These are phyloP conservation scores for Pachydiplax longipennis DNA, from an alignment of 2,888 invertebrate species.

Conservation along the genomic window DNA sequence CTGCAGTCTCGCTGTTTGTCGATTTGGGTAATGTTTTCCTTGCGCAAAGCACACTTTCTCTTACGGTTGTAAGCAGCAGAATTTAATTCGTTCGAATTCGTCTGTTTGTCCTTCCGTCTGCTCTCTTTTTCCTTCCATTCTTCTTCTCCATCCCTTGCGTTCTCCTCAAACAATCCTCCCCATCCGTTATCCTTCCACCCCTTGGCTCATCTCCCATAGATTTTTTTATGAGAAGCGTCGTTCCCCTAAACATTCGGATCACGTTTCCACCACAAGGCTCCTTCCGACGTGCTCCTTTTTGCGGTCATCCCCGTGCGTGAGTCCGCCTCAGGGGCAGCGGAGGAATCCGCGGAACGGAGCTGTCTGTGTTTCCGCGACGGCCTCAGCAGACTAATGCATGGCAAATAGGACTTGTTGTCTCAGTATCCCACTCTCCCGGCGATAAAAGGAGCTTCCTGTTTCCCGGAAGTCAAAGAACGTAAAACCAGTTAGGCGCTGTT, in stretches of 20 bases:
- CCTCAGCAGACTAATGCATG: not conserved
- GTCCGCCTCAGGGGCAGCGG: not conserved
- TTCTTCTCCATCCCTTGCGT: not conserved
- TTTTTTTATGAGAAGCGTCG: not conserved
- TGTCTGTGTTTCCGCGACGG: not conserved
- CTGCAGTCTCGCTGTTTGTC: too few relatives aligned
- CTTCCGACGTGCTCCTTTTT: not conserved
- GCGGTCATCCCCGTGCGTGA: not conserved
- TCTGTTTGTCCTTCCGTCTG: not conserved
- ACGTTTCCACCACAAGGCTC: not conserved
- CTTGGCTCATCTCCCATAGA: not conserved
- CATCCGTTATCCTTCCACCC: not conserved
- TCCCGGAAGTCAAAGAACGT: too few relatives aligned
- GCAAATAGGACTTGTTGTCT: too few relatives aligned
- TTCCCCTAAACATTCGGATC: not conserved
- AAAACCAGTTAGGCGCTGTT: too few relatives aligned
- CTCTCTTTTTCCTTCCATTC: not conserved
- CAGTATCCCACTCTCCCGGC: too few relatives aligned
- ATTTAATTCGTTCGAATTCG: too few relatives aligned
- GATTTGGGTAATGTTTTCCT: too few relatives aligned
- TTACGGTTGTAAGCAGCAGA: too few relatives aligned
- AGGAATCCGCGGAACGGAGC: not conserved
- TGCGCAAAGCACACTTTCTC: too few relatives aligned
- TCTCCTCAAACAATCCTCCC: not conserved
- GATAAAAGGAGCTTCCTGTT: too few relatives aligned